Base-by-base conservation (phyloP, 2,888 invertebrate genomes). In the Lithodes maja region DNA sequence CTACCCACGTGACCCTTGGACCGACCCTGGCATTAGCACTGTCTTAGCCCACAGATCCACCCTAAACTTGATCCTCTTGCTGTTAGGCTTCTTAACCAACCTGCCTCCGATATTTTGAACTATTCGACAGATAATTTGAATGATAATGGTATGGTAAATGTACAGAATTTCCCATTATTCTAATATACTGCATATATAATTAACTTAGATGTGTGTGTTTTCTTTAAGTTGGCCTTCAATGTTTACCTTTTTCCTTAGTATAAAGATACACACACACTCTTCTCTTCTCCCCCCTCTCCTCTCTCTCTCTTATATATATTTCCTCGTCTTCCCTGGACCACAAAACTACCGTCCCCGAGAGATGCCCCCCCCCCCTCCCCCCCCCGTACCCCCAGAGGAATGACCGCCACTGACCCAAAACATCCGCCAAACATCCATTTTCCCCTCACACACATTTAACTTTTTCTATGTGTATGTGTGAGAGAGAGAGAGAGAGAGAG, bases 391-490 rank as follows among this genome's bases (percentile, higher is more conserved):
- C 84, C 49, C 54, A 33, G 15, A 49, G 53, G 82, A 82, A 83
- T 83, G 83, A 79, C 87, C 83, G 79, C 83, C 71, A 53, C 54
- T 7, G 55, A 54, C 80, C 86, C 79, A 83, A 87, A 87, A 87
- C 88, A 85, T 89, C 88, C 88, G 88, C 85, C 81, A 74, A 89
- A 85, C 85, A 89, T 84, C 80, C 74, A 85, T 89, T 89, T 87
- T 86, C 85, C 80, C 80, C 87, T 61, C 68, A 89, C 81, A 71
- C 71, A 71, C 71, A 71, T 71, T 89, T 89, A 83, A 89, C 88
- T 87, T 83, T 87, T 83, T 52, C 88, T 75, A 49, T 2, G 75
- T 61, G 85, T 83, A 83, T 79, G 55, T 61, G 74, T 61, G 15
- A 17, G 12, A 61, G 17, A n/a, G 71, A n/a, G 71, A 71, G 17